These are phyloP conservation scores for Arctia plantaginis DNA, from an alignment of 2,888 invertebrate species.

Conservation along the genomic window DNA sequence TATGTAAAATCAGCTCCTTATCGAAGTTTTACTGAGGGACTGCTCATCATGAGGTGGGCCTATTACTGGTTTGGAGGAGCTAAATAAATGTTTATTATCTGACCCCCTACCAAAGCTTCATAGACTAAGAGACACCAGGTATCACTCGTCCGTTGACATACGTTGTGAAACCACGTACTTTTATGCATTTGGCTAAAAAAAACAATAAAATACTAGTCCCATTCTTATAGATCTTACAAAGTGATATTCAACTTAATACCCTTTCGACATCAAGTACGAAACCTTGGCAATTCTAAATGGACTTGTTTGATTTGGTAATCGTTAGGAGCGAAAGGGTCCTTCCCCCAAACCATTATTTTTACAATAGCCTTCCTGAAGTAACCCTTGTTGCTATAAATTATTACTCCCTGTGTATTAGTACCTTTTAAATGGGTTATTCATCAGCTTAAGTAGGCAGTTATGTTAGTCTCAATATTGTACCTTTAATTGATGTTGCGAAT, in stretches of 20 bases:
- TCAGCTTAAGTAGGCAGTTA: constrained; percentile 14
- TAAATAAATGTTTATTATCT: too few relatives aligned
- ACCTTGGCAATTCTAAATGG: constrained; percentile 30
- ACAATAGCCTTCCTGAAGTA: constrained; percentile 31
- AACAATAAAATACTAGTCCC: too few relatives aligned
- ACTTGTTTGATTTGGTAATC: constrained; percentile 45
- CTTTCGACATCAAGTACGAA: constrained; percentile 14
- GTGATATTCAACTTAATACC: constrained; percentile 14
- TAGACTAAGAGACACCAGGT: too few relatives aligned
- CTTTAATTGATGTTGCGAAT: neutral
- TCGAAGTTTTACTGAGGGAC: too few relatives aligned
- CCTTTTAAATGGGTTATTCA: constrained; percentile 16
- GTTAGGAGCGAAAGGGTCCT: constrained; percentile 30
- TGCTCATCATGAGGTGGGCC: too few relatives aligned
- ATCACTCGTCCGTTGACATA: too few relatives aligned
- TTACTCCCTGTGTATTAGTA: constrained; percentile 37
- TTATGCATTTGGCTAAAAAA: too few relatives aligned
- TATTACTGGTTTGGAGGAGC: too few relatives aligned
- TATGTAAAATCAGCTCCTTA: too few relatives aligned
- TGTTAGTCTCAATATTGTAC: constrained; percentile 16
- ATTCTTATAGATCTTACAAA: neutral
- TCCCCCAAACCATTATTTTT: constrained; percentile 52
- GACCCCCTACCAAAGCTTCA: too few relatives aligned
- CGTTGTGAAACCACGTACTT: too few relatives aligned
- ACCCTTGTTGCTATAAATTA: constrained; percentile 40